Evolutionary conservation across 2,113 vertebrate genomes (phyloP).

Genomic region (Gopherus flavomarginatus): DNA sequence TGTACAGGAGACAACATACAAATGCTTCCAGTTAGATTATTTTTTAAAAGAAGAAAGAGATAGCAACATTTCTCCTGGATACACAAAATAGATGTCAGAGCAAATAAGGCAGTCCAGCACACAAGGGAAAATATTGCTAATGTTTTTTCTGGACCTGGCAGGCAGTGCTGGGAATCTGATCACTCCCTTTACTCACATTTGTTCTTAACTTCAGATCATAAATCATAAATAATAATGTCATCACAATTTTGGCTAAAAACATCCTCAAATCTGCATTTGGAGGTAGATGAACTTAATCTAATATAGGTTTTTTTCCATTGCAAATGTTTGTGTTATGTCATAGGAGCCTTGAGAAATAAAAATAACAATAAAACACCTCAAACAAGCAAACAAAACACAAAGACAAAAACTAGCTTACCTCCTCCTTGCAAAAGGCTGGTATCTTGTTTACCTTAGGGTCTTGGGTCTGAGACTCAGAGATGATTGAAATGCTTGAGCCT

Average conservation of each 20-base stretch:
- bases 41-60: neutral
- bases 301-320: neutral
- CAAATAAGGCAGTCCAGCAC: neutral
- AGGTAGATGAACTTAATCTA: neutral
- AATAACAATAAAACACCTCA: neutral
- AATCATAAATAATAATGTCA: neutral
- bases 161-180: neutral
- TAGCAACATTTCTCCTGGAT: neutral
- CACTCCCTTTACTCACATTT: neutral
- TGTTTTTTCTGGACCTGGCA: neutral
- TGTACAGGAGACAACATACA: neutral
- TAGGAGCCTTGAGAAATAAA: neutral
- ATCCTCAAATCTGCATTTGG: neutral
- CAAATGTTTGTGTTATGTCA: neutral
- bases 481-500: neutral
- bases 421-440: neutral
- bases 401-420: constrained; percentile 42
- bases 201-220: neutral
- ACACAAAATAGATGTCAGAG: neutral
- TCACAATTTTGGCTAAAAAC: neutral
- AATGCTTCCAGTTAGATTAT: neutral
- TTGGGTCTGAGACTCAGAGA: neutral
- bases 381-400: neutral
- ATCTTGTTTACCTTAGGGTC: neutral
- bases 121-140: neutral